phyloP scores from a whole-genome alignment of 30 jellyfish, hydroid and myxozoan species.

The Aurelia coerulea region DNA sequence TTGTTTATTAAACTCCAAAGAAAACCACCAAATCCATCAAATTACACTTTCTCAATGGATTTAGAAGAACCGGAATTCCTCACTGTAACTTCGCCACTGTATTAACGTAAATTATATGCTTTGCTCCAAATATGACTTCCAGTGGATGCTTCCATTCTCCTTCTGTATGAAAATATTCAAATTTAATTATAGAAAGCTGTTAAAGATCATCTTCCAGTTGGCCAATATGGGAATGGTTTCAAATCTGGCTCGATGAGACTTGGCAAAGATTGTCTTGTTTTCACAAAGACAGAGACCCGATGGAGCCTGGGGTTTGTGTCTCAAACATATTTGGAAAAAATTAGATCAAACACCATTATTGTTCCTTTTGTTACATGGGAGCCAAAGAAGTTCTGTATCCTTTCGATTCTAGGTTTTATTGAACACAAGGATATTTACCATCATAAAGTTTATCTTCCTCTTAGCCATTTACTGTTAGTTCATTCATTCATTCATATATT shows the following conservation, averaged over 20 bases:
- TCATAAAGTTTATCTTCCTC: neutral
- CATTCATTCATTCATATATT: too few species aligned
- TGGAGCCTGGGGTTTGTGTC: conserved; percentile 91
- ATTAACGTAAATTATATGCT: too few species aligned
- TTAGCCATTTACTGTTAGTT: too few species aligned
- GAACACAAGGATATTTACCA: neutral
- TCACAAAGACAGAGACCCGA: conserved; percentile 78
- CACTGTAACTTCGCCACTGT: too few species aligned
- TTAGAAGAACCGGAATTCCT: too few species aligned
- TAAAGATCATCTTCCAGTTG: conserved; percentile 96
- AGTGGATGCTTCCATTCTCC: too few species aligned
- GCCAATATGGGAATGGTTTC: conserved; percentile 99
- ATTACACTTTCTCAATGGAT: too few species aligned
- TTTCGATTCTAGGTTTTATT: neutral
- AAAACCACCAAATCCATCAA: too few species aligned
- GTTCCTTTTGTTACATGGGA: conserved; percentile 96
- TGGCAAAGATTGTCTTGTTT: conserved; percentile 97
- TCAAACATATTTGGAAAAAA: conserved; percentile 79
- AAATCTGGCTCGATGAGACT: conserved; percentile 99
- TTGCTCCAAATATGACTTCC: too few species aligned
- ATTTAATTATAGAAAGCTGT: conserved; percentile 70
- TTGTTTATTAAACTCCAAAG: too few species aligned
- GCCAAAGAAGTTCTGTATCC: conserved; percentile 73
- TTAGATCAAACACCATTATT: conserved; percentile 77
- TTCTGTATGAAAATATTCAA: too few species aligned